Base-by-base conservation (phyloP, 2,888 invertebrate genomes). In the Lasioglossum villosulum region DNA sequence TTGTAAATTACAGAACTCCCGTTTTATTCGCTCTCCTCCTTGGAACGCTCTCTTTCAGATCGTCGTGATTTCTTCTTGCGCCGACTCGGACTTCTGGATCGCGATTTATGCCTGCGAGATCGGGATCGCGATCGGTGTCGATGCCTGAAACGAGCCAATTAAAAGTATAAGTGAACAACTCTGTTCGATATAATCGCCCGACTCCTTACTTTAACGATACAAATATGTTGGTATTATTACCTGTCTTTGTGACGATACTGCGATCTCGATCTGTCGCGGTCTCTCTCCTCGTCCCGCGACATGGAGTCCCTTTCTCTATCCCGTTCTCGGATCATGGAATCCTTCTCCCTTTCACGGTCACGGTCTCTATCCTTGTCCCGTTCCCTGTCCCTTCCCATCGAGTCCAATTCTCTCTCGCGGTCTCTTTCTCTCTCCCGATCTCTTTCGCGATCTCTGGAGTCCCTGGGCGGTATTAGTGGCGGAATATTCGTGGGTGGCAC, bases 31-130 rank as follows among this genome's bases (percentile, higher is more conserved):
- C 97, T 97, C 63, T 97, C 97, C 85, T 97, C 97, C 88, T 97
- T 97, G 72, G 95, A 95, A 52, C 95, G 93, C 88, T 95, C 95
- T 27, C 95, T 92, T 79, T 97, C 97, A 90, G 98, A 97, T 63
- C 97, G 97, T 92, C 98, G 97, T 27, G 96, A 96, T 94, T 96
- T 96, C 95, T 97, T 97, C 95, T 97, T 97, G 78, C 97, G 96
- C 86, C 97, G 96, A 83, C 97, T 96, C 71, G 97, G 97, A 92
- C 97, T 97, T 52, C 97, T 96, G 6, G 97, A 97, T 72, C 97
- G 96, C 2, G 97, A 97, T 93, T 97, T 97, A 94, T 97, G 97
- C 81, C 97, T 96, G 4, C 96, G 96, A 59, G 95, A 95, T 80
- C 96, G 96, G 56, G 96, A 96, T 48, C 96, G 95, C 68, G 96